These are phyloP conservation scores for Caenorhabditis panamensis DNA, from an alignment of 2,888 invertebrate species.

Conservation along the genomic window DNA sequence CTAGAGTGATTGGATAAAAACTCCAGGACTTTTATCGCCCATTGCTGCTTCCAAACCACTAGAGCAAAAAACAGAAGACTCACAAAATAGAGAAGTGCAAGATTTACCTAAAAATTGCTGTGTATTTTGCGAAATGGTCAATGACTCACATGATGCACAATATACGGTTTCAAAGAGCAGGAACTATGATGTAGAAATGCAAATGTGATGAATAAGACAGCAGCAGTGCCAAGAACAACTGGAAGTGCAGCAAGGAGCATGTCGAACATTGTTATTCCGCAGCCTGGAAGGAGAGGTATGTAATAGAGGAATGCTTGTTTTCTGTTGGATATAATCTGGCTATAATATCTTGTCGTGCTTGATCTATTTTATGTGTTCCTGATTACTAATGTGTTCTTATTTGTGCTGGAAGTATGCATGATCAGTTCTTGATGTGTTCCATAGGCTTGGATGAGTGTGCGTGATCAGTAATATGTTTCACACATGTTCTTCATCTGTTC, in stretches of 20 bases:
- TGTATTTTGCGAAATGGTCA: background rate
- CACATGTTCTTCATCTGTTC: too few species aligned
- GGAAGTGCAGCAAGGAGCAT: slow-evolving; percentile 43
- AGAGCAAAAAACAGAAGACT: slow-evolving; percentile 29
- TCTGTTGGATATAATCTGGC: too few species aligned
- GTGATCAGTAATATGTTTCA: too few species aligned
- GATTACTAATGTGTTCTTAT: too few species aligned
- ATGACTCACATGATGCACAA: slow-evolving; percentile 56
- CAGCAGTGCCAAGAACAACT: slow-evolving; percentile 40
- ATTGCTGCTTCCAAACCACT: slow-evolving; percentile 35
- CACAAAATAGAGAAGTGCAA: slow-evolving; percentile 22
- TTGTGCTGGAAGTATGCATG: too few species aligned
- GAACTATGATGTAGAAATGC: slow-evolving; percentile 58
- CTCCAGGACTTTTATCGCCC: slow-evolving; percentile 11
- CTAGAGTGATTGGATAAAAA: slow-evolving; percentile 27
- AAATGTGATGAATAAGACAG: slow-evolving; percentile 54
- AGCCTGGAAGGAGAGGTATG: slow-evolving; percentile 36
- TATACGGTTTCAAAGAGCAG: slow-evolving; percentile 58
- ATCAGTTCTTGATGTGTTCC: too few species aligned
- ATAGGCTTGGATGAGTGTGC: too few species aligned
- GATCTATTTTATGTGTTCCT: too few species aligned
- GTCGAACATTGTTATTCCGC: slow-evolving; percentile 51
- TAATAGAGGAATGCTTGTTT: too few species aligned
- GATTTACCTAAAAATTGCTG: slow-evolving; percentile 10
- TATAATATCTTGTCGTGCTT: too few species aligned